Evolutionary conservation across 2,888 invertebrate species (phyloP), one percentile per base, ranked within the genome.

Genomic region (Sepioteuthis lessoniana): DNA sequence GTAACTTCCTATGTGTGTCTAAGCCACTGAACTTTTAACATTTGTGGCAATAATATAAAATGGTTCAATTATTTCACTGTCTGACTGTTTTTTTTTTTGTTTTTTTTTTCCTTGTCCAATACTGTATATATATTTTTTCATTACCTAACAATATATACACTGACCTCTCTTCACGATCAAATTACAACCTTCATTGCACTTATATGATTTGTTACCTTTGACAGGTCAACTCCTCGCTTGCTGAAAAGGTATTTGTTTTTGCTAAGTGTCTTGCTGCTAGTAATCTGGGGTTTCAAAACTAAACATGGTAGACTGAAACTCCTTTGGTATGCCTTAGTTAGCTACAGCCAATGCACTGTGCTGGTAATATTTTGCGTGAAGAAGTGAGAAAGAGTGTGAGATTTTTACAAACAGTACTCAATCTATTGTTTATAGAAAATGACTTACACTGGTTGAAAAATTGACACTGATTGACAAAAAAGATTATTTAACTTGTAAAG

Each of bases 191-290:
- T 92, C 92, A 92, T 92, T 92, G n/a, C 92, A 92, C 92, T 92
- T 31, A 92, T 92, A n/a, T 31, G 38, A 47, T 92, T 92, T 92
- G 92, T 92, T 92, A 92, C 92, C 42, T 92, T 92, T 47, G 47
- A 92, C 92, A 92, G 92, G 92, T 92, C 92, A 92, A 47, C 92
- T 92, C 92, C 47, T 47, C 92, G 21, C 92, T 92, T 92, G 92
- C 92, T 92, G 92, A 92, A 92, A 92, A 92, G 92, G 92, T 92
- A 92, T 92, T 92, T 92, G 92, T 42, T 92, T 92, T 92, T 92
- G 92, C 47, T 92, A n/a, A 35, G 16, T 76, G 92, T 92, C 47
- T 92, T 92, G 92, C 92, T 92, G 92, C 92, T 92, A 92, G 92
- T 76, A 46, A 19, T 47, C n/a, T 92, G 47, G 47, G 92, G 92